phyloP scores from a whole-genome alignment of 2,888 invertebrate species.

The Timema cristinae region DNA sequence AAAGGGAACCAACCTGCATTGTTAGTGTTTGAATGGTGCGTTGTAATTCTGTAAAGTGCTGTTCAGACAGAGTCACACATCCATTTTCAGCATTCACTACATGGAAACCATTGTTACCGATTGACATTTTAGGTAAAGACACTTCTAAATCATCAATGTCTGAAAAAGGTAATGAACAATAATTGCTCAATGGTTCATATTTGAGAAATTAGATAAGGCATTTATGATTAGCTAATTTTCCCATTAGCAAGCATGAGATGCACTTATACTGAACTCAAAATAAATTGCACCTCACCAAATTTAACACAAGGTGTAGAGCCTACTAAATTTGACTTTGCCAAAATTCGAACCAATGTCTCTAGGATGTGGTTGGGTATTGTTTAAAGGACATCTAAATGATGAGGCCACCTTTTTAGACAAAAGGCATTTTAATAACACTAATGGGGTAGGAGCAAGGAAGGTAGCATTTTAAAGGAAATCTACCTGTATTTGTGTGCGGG shows the following conservation, averaged over 20 bases:
- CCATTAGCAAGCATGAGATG: no score
- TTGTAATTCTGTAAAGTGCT: conserved; percentile 58
- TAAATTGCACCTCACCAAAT: conserved; percentile 6
- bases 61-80: conserved; percentile 56
- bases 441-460: no score
- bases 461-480: no score
- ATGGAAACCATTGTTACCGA: conserved; percentile 34
- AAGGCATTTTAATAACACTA: no score
- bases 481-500: no score
- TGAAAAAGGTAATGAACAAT: conserved; percentile 35
- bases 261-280: background rate
- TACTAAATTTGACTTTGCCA: no score
- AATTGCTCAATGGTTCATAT: background rate
- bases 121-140: conserved; percentile 32
- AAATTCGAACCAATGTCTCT: no score
- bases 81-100: conserved; percentile 61
- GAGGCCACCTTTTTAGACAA: no score
- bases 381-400: no score
- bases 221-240: background rate
- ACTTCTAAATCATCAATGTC: conserved; percentile 52
- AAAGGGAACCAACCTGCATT: conserved; percentile 45
- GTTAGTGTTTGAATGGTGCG: conserved; percentile 54
- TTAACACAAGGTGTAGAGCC: no score
- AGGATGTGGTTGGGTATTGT: no score
- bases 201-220: background rate